A percentile compares a stretch with the other conserved stretches of the same genome.
Conservation (phyloP, 2,888 invertebrate species). For the Brassicogethes aeneus region DNA sequence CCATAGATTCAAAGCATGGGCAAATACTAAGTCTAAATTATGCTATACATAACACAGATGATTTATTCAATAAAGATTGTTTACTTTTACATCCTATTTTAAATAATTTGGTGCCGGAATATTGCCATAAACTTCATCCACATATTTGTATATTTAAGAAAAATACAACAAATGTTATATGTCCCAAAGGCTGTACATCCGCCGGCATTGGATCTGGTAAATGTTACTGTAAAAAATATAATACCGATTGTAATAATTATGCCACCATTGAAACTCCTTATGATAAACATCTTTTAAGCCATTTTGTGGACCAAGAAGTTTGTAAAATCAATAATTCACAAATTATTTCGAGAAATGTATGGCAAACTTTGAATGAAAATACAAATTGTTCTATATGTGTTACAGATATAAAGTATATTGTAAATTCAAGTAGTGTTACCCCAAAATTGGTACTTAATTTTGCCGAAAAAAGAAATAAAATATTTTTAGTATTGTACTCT, state of each 20-base stretch:
- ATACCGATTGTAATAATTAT: constrained; percentile 8
- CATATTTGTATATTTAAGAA: constrained; percentile 14
- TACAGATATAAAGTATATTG: background rate
- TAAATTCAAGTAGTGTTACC: constrained; percentile 1
- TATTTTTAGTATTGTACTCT: constrained; percentile 45
- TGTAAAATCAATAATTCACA: constrained; percentile 13
- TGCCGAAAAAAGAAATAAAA: constrained; percentile 15
- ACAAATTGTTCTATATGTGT: constrained; percentile 20
- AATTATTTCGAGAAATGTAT: background rate
- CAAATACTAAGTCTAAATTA: constrained; percentile 6
- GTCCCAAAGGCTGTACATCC: constrained; percentile 18
- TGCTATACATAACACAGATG: constrained; percentile 6
- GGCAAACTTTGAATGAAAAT: background rate
- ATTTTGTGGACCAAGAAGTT: constrained; percentile 15
- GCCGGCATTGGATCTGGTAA: constrained; percentile 16
- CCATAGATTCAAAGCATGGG: constrained; percentile 21
- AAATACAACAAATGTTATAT: constrained; percentile 14
- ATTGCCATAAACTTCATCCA: constrained; percentile 13
- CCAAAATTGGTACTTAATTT: constrained; percentile 23
- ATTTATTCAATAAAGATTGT: constrained; percentile 20
- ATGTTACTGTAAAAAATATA: constrained; percentile 23
- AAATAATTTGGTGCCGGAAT: constrained; percentile 12
- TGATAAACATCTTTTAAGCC: constrained; percentile 14
- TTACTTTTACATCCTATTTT: constrained; percentile 10
- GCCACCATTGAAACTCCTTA: constrained; percentile 13